These are phyloP conservation scores for Leptobrachium leishanense DNA, from an alignment of 2,113 vertebrate genomes.

Conservation along the genomic window DNA sequence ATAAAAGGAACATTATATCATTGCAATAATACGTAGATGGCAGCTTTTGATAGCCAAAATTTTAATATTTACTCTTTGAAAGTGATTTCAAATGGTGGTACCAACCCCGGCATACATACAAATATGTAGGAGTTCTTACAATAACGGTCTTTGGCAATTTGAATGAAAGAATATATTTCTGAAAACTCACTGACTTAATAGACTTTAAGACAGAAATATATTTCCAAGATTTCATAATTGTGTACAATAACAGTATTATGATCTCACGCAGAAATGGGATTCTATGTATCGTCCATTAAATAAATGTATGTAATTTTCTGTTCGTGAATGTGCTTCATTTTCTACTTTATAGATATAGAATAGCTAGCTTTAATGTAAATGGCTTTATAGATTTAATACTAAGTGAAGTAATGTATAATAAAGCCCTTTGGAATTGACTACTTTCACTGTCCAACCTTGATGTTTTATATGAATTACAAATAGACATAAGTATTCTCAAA, in stretches of 20 bases:
- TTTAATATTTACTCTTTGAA: no score
- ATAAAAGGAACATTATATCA: no score
- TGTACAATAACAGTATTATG: not conserved
- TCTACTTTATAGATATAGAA: not conserved
- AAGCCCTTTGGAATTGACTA: slow-evolving; percentile 64
- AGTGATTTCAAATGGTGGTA: no score
- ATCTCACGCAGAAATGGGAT: not conserved
- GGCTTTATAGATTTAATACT: slow-evolving; percentile 56
- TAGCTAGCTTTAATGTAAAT: not conserved
- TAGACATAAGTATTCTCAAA: not conserved
- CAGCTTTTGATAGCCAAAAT: no score
- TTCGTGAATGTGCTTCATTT: not conserved
- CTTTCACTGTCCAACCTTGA: slow-evolving; percentile 68
- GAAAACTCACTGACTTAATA: no score
- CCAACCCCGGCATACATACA: no score
- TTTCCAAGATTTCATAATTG: no score
- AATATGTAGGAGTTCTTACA: no score
- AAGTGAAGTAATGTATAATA: slow-evolving; percentile 73
- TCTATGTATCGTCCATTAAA: not conserved
- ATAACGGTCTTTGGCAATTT: no score
- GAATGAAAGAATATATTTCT: no score
- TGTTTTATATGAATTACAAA: slow-evolving; percentile 67
- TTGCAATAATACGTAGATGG: no score
- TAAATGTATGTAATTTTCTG: not conserved
- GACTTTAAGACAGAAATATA: no score